phyloP scores from a whole-genome alignment of 2,113 vertebrate genomes.

The Thamnaconus septentrionalis region DNA sequence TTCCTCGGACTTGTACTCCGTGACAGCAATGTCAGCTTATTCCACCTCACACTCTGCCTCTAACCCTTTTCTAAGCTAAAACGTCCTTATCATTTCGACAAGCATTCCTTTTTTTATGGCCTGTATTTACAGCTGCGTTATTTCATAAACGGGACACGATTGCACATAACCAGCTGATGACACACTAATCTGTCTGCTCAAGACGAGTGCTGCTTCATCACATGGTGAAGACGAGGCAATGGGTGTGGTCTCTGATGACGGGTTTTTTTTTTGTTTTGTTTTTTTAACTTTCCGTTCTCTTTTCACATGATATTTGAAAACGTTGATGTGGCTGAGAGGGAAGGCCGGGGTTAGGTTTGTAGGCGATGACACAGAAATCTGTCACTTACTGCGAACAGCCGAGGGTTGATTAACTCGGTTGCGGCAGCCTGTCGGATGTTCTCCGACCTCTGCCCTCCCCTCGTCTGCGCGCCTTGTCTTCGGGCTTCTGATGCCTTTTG shows the following conservation, averaged over 20 bases:
- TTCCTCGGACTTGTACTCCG: constrained; percentile 27
- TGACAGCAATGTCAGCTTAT: constrained; percentile 46
- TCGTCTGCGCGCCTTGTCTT: constrained; percentile 29
- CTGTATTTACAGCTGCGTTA: constrained; percentile 66
- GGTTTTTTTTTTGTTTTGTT: no score
- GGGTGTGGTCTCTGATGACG: constrained; percentile 63
- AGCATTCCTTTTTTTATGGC: constrained; percentile 50
- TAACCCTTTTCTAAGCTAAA: constrained; percentile 32
- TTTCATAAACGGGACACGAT: constrained; percentile 68
- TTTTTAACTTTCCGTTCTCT: no score
- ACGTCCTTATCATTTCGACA: constrained; percentile 35
- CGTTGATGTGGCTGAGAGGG: constrained; percentile 20
- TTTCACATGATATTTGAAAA: constrained; percentile 56
- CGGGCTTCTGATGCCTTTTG: constrained; percentile 28
- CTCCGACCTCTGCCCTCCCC: constrained; percentile 17
- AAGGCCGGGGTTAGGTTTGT: constrained; percentile 18
- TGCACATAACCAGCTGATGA: constrained; percentile 70
- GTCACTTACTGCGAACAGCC: constrained; percentile 42
- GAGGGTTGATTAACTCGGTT: constrained; percentile 32
- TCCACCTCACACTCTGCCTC: constrained; percentile 23
- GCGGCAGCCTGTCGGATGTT: constrained; percentile 39
- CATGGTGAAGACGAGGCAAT: constrained; percentile 45
- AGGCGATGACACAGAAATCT: constrained; percentile 26
- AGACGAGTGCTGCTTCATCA: constrained; percentile 49
- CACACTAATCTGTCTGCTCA: constrained; percentile 62